Evolutionary conservation across 2,113 vertebrate genomes (phyloP).

Genomic region (Clarias magur): DNA sequence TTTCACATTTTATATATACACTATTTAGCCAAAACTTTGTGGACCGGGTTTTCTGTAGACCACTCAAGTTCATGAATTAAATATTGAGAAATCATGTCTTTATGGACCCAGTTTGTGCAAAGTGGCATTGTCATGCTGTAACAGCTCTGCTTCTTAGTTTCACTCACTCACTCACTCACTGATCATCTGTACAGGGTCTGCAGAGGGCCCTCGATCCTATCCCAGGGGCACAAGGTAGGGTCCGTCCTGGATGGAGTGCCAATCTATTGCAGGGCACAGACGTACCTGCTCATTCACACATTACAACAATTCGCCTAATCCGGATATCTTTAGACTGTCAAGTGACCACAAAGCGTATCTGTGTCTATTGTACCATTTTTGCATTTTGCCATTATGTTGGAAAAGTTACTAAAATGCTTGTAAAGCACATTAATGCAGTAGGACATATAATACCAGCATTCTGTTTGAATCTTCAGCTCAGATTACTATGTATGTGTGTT

Average conservation of each 20-base stretch:
- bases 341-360: not conserved
- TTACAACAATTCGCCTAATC: too few relatives aligned
- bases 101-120: not conserved
- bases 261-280: too few relatives aligned
- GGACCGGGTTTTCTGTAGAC: not conserved
- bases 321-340: not conserved
- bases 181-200: too few relatives aligned
- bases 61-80: not conserved
- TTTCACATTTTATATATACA: not conserved
- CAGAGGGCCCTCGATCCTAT: too few relatives aligned
- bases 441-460: not conserved
- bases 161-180: not conserved
- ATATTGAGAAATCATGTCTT: not conserved
- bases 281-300: too few relatives aligned
- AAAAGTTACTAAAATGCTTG: not conserved
- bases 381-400: not conserved
- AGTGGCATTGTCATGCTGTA: not conserved
- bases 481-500: not conserved
- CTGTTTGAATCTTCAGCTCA: not conserved
- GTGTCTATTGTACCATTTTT: not conserved
- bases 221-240: too few relatives aligned
- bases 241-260: too few relatives aligned
- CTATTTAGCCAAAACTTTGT: not conserved
- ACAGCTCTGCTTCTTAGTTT: not conserved
- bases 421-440: not conserved